Conservation (phyloP, 1,140 invertebrate genomes). For the Drosophila azteca region DNA sequence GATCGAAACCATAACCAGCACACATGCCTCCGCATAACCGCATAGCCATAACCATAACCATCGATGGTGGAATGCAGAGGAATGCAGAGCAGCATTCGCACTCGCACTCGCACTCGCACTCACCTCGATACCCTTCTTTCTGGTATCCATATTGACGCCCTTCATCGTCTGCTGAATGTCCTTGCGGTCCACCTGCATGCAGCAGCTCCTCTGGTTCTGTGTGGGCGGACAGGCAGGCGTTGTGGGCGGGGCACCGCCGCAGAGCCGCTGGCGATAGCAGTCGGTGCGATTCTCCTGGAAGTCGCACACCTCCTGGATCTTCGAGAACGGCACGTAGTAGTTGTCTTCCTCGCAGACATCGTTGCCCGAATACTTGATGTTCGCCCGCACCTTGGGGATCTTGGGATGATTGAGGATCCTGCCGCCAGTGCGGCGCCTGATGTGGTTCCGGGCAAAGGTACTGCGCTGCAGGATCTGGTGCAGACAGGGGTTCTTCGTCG, state of each 20-base stretch:
- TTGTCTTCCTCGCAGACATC: conserved; percentile 67
- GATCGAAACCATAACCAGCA: conserved; percentile 28
- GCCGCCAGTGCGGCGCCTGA: conserved; percentile 71
- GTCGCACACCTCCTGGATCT: conserved; percentile 69
- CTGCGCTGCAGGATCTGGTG: conserved; percentile 69
- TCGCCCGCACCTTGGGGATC: conserved; percentile 76
- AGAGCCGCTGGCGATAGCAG: conserved; percentile 62
- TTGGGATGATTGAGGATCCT: conserved; percentile 72
- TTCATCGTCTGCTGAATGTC: conserved; percentile 75
- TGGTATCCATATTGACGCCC: conserved; percentile 71
- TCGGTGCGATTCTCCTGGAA: conserved; percentile 56
- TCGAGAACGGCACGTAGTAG: conserved; percentile 75
- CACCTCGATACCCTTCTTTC: conserved; percentile 79
- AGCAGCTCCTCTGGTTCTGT: conserved; percentile 56
- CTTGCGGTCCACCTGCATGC: conserved; percentile 69
- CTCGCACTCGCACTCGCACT: conserved; percentile 65
- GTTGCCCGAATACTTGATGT: conserved; percentile 80
- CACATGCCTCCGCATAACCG: conserved; percentile 46
- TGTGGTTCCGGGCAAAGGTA: conserved; percentile 68
- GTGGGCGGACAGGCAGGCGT: conserved; percentile 30
- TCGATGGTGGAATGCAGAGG: conserved; percentile 16
- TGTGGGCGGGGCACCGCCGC: conserved; percentile 33
- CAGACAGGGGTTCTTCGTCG: conserved; percentile 29
- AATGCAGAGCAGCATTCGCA: conserved; percentile 32
- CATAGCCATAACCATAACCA: background rate